phyloP scores from a whole-genome alignment of 2,888 invertebrate genomes.

The Polyommatus iphigenia region DNA sequence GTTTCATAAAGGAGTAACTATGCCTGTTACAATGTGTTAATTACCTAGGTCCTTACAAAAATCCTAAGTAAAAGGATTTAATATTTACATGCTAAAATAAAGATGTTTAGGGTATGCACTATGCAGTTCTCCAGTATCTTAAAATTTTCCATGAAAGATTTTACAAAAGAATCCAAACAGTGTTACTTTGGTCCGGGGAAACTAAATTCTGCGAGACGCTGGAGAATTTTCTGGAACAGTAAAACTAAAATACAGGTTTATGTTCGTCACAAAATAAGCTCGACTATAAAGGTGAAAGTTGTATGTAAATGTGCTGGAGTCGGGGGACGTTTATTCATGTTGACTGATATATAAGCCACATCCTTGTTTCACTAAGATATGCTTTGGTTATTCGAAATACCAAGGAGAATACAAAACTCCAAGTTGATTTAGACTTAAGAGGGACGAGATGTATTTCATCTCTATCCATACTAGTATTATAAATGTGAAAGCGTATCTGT shows the following conservation, averaged over 20 bases:
- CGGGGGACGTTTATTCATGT: constrained; percentile 13
- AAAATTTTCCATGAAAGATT: background rate
- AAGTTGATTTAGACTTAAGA: no score
- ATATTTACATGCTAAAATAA: background rate
- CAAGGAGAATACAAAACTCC: no score
- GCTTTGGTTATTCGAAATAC: background rate
- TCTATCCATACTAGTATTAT: no score
- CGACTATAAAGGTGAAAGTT: constrained; percentile 30
- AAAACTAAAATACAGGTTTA: constrained; percentile 30
- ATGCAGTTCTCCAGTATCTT: no score
- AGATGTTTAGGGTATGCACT: background rate
- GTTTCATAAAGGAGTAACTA: no score
- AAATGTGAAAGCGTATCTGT: no score
- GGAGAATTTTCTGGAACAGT: constrained; percentile 19
- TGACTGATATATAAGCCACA: constrained; percentile 23
- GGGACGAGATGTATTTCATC: no score
- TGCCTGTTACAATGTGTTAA: no score
- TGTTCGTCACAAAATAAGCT: constrained; percentile 29
- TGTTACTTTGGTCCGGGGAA: constrained; percentile 1
- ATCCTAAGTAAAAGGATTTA: no score
- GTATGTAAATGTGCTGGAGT: constrained; percentile 17
- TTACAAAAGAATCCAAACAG: background rate
- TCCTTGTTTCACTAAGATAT: constrained; percentile 9
- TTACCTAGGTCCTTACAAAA: no score
- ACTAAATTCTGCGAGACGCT: constrained; percentile 20